Conservation (phyloP, 2,113 vertebrate genomes). For the Pseudopipra pipra region DNA sequence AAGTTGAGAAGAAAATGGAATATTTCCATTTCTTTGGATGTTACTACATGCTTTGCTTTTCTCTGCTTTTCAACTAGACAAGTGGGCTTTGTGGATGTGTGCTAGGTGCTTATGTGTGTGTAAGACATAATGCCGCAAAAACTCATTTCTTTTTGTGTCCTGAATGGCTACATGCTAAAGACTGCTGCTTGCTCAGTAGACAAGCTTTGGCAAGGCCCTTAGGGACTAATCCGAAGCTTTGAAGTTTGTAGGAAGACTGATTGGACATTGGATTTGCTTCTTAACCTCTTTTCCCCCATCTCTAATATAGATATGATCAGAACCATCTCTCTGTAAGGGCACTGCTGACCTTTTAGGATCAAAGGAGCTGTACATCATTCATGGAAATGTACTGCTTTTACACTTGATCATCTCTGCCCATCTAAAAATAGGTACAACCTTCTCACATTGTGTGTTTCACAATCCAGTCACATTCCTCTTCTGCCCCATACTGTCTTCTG, state of each 20-base stretch:
- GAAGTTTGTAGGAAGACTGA: constrained; percentile 24
- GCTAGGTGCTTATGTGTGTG: neutral
- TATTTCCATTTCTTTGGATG: neutral
- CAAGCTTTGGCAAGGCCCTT: neutral
- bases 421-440: constrained; percentile 54
- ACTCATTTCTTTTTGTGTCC: neutral
- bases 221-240: neutral
- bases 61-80: neutral
- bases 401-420: constrained; percentile 26
- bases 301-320: constrained; percentile 18
- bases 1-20: neutral
- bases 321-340: neutral
- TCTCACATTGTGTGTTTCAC: constrained; percentile 45
- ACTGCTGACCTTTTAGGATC: constrained; percentile 40
- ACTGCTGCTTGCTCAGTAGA: neutral
- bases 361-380: constrained; percentile 26
- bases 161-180: neutral
- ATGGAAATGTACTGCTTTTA: constrained; percentile 27
- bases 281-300: constrained; percentile 9
- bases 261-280: neutral
- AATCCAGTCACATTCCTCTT: constrained; percentile 36
- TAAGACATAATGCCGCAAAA: constrained; percentile 40
- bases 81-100: neutral
- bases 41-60: neutral
- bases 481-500: constrained; percentile 26